A percentile compares a stretch with the other conserved stretches of the same genome.
phyloP scores from a whole-genome alignment of 1,140 invertebrate genomes.

The Temnothorax nylanderi region DNA sequence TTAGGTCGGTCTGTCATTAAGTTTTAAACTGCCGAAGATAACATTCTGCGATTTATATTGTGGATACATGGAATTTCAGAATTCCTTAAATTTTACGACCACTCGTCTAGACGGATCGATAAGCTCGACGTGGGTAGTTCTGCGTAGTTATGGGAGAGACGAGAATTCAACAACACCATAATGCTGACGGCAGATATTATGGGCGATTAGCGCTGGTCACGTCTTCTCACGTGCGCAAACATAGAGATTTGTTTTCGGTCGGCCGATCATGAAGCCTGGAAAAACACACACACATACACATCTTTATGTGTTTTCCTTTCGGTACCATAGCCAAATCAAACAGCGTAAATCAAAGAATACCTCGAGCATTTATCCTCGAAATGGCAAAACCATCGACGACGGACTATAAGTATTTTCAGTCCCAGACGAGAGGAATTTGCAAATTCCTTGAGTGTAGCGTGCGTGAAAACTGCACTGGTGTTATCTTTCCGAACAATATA shows the following conservation, averaged over 20 bases:
- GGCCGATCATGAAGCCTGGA: slow-evolving; percentile 52
- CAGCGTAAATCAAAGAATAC: slow-evolving; percentile 20
- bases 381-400: not conserved
- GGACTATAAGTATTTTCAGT: slow-evolving; percentile 11
- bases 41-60: not conserved
- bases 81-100: not conserved
- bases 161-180: slow-evolving; percentile 32
- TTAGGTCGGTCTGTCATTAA: not conserved
- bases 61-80: slow-evolving; percentile 16
- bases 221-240: slow-evolving; percentile 70
- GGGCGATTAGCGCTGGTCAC: slow-evolving; percentile 59
- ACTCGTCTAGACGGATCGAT: slow-evolving; percentile 17
- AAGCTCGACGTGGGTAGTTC: slow-evolving; percentile 21
- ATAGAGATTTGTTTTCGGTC: slow-evolving; percentile 65
- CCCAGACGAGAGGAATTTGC: not conserved
- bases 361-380: not conserved
- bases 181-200: slow-evolving; percentile 51
- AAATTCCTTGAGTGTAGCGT: not conserved
- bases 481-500: slow-evolving; percentile 1
- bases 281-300: slow-evolving; percentile 56
- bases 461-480: not conserved
- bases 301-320: slow-evolving; percentile 58
- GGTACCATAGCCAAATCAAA: slow-evolving; percentile 56
- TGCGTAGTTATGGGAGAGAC: not conserved
- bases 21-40: slow-evolving; percentile 7